Conservation (phyloP, 2,888 invertebrate species). For the Heliconius aoede region DNA sequence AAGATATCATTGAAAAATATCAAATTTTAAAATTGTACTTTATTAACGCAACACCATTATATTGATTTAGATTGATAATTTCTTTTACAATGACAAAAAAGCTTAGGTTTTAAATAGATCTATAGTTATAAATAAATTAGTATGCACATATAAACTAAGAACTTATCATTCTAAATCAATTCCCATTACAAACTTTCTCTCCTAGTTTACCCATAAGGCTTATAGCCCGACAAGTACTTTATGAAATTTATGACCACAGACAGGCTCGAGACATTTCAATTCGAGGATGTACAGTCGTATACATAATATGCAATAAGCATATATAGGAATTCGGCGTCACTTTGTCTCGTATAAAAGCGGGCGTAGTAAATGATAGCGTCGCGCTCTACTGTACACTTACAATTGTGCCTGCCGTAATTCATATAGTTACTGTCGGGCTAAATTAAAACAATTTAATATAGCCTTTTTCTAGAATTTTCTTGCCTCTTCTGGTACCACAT, state of each 20-base stretch:
- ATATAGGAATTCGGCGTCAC: too few relatives aligned
- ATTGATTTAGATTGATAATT: constrained; percentile 17
- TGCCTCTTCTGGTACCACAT: constrained; percentile 97
- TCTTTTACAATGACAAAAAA: background rate
- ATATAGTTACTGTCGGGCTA: too few relatives aligned
- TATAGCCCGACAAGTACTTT: too few relatives aligned
- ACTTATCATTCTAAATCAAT: constrained; percentile 11
- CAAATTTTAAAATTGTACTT: constrained; percentile 16
- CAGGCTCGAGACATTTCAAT: too few relatives aligned
- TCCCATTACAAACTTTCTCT: background rate
- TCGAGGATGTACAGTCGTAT: too few relatives aligned
- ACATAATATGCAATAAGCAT: too few relatives aligned
- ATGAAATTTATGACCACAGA: too few relatives aligned
- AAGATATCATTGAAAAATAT: background rate
- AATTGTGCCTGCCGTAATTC: too few relatives aligned
- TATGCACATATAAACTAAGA: background rate
- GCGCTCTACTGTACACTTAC: too few relatives aligned
- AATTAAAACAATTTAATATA: constrained; percentile 67
- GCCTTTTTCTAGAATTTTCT: constrained; percentile 94
- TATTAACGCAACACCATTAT: background rate
- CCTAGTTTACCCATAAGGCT: background rate
- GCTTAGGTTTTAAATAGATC: constrained; percentile 5
- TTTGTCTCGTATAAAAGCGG: too few relatives aligned
- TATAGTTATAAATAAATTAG: constrained; percentile 12
- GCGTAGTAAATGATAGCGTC: too few relatives aligned